A percentile compares a stretch with the other conserved stretches of the same genome.
Evolutionary conservation across 1,140 invertebrate species (phyloP).

Genomic region (Tetramorium alpestre): DNA sequence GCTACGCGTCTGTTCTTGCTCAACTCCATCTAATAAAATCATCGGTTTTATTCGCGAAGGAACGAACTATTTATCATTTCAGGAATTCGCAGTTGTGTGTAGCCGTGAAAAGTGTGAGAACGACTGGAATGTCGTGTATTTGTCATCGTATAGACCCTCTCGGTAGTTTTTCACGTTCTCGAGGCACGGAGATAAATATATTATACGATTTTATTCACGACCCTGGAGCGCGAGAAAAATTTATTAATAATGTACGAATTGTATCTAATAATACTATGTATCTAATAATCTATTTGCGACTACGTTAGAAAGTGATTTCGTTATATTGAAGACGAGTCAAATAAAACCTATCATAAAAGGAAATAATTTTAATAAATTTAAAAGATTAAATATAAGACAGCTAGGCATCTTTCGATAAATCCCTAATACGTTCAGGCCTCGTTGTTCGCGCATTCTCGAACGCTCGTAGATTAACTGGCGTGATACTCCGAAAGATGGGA

Average conservation of each 20-base stretch:
- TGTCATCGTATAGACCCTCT: neutral
- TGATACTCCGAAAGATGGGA: neutral
- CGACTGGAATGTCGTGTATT: neutral
- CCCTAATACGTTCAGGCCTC: neutral
- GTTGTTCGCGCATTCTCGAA: neutral
- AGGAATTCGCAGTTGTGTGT: neutral
- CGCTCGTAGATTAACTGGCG: neutral
- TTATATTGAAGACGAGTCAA: neutral
- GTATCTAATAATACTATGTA: neutral
- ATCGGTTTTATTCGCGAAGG: constrained; percentile 31
- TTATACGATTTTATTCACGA: neutral
- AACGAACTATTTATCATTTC: constrained; percentile 23
- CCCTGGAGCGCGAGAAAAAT: neutral
- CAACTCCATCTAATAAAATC: constrained; percentile 28
- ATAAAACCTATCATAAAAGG: neutral
- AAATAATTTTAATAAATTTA: neutral
- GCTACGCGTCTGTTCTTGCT: constrained; percentile 4
- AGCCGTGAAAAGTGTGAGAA: constrained; percentile 15
- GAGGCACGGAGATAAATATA: neutral
- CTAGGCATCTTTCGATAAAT: too few relatives aligned
- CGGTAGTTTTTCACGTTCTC: neutral
- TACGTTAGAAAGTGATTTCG: neutral
- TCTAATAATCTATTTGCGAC: too few relatives aligned
- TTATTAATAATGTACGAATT: neutral
- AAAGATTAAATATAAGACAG: neutral